A percentile compares a stretch with the other conserved stretches of the same genome.
Evolutionary conservation across 2,888 invertebrate species (phyloP).

Genomic region (Prosopocoilus inquinatus): DNA sequence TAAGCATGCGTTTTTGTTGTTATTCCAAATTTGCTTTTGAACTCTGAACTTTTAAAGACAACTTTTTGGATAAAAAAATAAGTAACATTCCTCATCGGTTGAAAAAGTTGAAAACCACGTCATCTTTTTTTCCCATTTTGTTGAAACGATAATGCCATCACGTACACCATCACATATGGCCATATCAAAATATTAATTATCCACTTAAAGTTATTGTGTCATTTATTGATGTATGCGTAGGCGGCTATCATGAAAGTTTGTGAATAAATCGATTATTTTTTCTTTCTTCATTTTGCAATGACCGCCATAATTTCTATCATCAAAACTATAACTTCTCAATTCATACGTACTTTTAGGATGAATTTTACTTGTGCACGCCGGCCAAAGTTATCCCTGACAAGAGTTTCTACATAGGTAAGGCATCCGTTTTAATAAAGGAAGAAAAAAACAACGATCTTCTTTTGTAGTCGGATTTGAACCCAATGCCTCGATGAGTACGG

Average conservation of each 20-base stretch:
- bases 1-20: too few species aligned
- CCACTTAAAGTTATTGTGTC: too few species aligned
- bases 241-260: too few species aligned
- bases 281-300: too few species aligned
- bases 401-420: conserved; percentile 79
- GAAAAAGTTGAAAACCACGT: too few species aligned
- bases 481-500: conserved; percentile 84
- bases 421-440: not conserved
- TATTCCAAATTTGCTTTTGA: not conserved
- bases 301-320: too few species aligned
- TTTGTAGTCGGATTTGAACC: conserved; percentile 85
- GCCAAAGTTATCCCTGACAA: conserved; percentile 74
- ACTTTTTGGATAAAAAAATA: not conserved
- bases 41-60: not conserved
- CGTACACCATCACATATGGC: too few species aligned
- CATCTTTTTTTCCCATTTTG: too few species aligned
- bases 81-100: not conserved
- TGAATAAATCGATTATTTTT: too few species aligned
- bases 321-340: not conserved
- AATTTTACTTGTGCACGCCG: conserved; percentile 88
- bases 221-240: too few species aligned
- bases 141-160: too few species aligned
- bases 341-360: conserved; percentile 66
- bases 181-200: too few species aligned
- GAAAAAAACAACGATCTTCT: not conserved